These are phyloP conservation scores for Heliopora coerulea DNA, from an alignment of 92 coral and sea anemone species.

Conservation along the genomic window DNA sequence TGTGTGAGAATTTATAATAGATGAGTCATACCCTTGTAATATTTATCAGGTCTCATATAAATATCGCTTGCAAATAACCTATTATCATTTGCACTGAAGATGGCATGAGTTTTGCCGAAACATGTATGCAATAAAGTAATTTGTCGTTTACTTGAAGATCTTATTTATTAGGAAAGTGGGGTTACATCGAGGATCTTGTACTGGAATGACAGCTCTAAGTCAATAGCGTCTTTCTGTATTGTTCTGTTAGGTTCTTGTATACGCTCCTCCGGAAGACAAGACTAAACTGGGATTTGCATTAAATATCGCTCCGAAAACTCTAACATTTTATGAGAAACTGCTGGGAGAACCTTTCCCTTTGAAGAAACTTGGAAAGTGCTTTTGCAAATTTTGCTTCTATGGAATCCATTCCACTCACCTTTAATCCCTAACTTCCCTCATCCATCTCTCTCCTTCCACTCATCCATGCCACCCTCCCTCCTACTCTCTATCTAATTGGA, in stretches of 20 bases:
- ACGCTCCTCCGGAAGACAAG: conserved; percentile 64
- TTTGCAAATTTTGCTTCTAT: background rate
- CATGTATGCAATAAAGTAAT: too few species aligned
- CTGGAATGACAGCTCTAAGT: background rate
- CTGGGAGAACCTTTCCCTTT: conserved; percentile 66
- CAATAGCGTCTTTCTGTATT: background rate
- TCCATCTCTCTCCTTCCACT: background rate
- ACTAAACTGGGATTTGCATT: conserved; percentile 64
- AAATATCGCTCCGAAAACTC: conserved; percentile 61
- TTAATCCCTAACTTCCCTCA: too few species aligned
- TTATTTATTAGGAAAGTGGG: too few species aligned
- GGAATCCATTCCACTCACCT: background rate
- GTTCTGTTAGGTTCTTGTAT: conserved; percentile 62
- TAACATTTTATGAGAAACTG: conserved; percentile 68
- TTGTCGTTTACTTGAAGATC: too few species aligned
- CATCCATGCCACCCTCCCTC: background rate
- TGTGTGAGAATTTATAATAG: too few species aligned
- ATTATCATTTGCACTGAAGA: too few species aligned
- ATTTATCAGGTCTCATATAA: too few species aligned
- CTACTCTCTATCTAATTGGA: too few species aligned
- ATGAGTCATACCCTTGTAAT: too few species aligned
- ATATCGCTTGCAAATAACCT: too few species aligned
- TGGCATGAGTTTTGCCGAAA: too few species aligned
- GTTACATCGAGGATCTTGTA: too few species aligned
- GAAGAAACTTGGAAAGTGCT: conserved; percentile 69